Conservation (phyloP, 2,797 vertebrate species). For the Premnoplex brunnescens region DNA sequence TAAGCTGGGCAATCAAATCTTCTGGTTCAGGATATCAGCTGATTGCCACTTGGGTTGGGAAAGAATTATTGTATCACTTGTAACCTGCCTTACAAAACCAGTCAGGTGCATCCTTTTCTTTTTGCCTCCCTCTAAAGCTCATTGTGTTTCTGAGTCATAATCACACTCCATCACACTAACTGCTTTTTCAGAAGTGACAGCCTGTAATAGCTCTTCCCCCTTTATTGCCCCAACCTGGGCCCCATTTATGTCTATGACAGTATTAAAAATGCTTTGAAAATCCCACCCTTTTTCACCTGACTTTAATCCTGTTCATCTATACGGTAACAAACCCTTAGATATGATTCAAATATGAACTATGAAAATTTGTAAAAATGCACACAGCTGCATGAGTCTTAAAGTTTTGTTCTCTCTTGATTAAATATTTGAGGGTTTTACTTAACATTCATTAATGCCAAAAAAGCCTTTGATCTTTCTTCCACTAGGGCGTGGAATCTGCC, state of each 20-base stretch:
- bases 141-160: slow-evolving; percentile 20
- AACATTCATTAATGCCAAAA: slow-evolving; percentile 33
- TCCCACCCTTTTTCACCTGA: not conserved
- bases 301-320: not conserved
- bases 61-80: not conserved
- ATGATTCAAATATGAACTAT: not conserved
- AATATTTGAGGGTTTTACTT: slow-evolving; percentile 51
- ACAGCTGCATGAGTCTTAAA: not conserved
- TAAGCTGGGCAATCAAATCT: slow-evolving; percentile 16
- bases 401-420: slow-evolving; percentile 41
- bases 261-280: not conserved
- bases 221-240: not conserved
- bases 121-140: not conserved
- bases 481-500: slow-evolving; percentile 31
- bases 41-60: not conserved
- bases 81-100: not conserved
- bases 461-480: slow-evolving; percentile 56
- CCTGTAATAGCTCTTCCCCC: not conserved
- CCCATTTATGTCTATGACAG: not conserved
- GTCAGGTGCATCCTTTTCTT: slow-evolving; percentile 15
- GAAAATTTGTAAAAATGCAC: slow-evolving; percentile 1
- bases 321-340: not conserved
- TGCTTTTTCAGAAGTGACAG: slow-evolving; percentile 6
- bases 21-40: not conserved
- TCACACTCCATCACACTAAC: not conserved